These are phyloP conservation scores for Rhegmatorhina hoffmannsi DNA, from an alignment of 2,113 vertebrate genomes.

Conservation along the genomic window DNA sequence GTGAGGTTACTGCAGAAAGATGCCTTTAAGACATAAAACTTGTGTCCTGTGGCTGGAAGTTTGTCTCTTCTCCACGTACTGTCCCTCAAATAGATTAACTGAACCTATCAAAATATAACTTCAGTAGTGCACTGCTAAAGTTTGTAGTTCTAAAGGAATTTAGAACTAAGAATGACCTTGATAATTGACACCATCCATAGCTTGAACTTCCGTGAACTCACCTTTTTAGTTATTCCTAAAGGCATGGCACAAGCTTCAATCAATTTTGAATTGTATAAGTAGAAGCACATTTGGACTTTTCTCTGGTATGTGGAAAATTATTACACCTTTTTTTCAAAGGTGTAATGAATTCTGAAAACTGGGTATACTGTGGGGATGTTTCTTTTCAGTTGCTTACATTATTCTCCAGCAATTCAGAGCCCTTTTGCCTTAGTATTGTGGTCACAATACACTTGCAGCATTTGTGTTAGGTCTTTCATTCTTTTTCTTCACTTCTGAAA, in stretches of 20 bases:
- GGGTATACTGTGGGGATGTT: neutral
- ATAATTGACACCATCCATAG: neutral
- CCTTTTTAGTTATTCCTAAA: neutral
- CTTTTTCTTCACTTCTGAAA: neutral
- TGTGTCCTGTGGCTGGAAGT: rapidly evolving
- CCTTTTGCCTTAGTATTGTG: rapidly evolving
- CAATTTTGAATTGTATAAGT: neutral
- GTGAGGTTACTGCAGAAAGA: neutral
- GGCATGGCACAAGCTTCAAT: neutral
- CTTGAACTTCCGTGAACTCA: neutral
- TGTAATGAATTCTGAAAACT: neutral
- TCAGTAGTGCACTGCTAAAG: neutral
- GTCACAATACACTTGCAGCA: neutral
- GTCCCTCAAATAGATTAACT: neutral
- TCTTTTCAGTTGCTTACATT: neutral
- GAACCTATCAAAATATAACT: neutral
- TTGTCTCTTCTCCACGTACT: rapidly evolving
- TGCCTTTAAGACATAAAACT: neutral
- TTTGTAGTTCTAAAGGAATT: neutral
- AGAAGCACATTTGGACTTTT: neutral
- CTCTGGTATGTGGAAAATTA: neutral
- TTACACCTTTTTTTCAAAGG: neutral
- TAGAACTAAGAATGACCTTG: neutral
- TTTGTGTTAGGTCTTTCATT: neutral
- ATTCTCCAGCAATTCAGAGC: neutral